Percentiles rank a stretch among this genome's conserved stretches.
Evolutionary conservation across 2,113 vertebrate species (phyloP).

Genomic region (Marmota flaviventris): DNA sequence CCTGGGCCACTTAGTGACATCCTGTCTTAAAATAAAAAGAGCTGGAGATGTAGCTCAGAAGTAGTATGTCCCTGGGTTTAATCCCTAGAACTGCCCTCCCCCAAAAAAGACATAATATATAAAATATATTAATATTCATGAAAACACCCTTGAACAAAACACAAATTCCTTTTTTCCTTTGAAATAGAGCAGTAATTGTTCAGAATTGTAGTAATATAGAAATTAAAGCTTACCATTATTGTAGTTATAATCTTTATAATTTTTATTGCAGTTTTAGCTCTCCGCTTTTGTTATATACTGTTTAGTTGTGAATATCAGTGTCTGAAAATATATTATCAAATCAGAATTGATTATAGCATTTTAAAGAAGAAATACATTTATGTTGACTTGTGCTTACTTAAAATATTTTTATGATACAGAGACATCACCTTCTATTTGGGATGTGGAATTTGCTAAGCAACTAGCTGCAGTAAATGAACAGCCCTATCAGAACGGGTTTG

Average conservation of each 20-base stretch:
- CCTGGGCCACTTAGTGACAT: neutral
- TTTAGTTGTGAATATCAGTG: conserved; percentile 43
- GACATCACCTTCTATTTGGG: conserved; percentile 93
- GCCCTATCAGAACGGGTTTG: conserved; percentile 93
- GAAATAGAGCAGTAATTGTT: neutral
- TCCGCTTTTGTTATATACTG: neutral
- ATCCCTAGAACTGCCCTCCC: no score
- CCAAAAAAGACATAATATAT: neutral
- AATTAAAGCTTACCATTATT: neutral
- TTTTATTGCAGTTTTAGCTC: neutral
- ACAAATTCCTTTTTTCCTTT: neutral
- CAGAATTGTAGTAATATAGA: neutral
- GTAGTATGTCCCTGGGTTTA: no score
- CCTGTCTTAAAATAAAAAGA: no score
- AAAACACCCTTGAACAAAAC: conserved; percentile 5
- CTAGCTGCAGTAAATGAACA: conserved; percentile 87
- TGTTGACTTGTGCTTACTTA: neutral
- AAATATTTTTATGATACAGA: conserved; percentile 69
- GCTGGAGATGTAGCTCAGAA: no score
- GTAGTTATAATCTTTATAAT: neutral
- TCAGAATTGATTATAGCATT: conserved; percentile 23
- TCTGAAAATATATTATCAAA: neutral
- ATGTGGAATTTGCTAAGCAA: conserved; percentile 92
- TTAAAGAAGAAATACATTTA: neutral
- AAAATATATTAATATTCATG: conserved; percentile 27